These are phyloP conservation scores for Zeus faber DNA, from an alignment of 2,113 vertebrate genomes.

Conservation along the genomic window DNA sequence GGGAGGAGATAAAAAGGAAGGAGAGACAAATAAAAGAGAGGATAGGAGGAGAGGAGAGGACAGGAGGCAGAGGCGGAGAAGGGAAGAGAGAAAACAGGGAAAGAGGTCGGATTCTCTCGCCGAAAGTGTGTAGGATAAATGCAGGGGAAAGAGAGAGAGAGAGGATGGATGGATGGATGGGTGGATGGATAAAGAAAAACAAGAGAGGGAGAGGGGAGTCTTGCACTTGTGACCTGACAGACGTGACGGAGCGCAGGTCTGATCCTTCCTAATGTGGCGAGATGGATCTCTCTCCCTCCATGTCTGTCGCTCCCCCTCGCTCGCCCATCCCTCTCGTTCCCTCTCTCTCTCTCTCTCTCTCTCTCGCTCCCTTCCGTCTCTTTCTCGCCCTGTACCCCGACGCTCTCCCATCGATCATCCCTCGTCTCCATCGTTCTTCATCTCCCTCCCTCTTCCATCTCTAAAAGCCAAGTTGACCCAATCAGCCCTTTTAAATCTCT, in stretches of 20 bases:
- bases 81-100: constrained; percentile 93
- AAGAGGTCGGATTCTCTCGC: constrained; percentile 99
- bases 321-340: constrained; percentile 30
- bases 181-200: constrained; percentile 36
- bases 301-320: constrained; percentile 55
- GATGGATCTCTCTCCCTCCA: constrained; percentile 78
- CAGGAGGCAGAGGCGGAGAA: constrained; percentile 35
- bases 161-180: constrained; percentile 56
- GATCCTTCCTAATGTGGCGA: constrained; percentile 84
- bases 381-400: constrained; percentile 1
- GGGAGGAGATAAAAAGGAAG: constrained; percentile 26
- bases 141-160: constrained; percentile 65
- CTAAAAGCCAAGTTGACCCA: neutral
- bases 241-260: constrained; percentile 68
- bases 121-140: constrained; percentile 97
- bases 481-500: neutral
- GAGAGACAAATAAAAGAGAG: constrained; percentile 58
- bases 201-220: constrained; percentile 11
- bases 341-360: constrained; percentile 15
- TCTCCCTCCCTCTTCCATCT: neutral
- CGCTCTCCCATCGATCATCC: no score
- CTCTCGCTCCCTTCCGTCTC: constrained; percentile 24
- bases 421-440: constrained; percentile 7
- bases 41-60: constrained; percentile 52
- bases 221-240: constrained; percentile 64